These are phyloP conservation scores for Triops longicaudatus DNA, from an alignment of 1,140 invertebrate genomes.

Conservation along the genomic window DNA sequence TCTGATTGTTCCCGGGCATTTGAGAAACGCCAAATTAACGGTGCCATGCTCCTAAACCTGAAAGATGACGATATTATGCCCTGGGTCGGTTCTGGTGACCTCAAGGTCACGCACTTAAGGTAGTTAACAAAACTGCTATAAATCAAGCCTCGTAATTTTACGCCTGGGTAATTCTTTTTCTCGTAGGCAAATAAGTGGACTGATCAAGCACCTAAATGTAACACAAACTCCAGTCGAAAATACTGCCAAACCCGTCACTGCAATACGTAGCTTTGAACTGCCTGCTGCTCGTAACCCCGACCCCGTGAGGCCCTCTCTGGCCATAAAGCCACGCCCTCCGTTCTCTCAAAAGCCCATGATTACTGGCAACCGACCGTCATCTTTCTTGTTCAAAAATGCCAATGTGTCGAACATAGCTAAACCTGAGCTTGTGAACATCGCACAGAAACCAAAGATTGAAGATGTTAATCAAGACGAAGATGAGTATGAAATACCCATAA, in stretches of 20 bases:
- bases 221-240: not conserved
- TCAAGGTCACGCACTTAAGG: not conserved
- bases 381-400: not conserved
- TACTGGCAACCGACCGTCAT: not conserved
- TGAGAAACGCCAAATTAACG: not conserved
- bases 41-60: not conserved
- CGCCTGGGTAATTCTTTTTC: too few species aligned
- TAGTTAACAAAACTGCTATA: too few species aligned
- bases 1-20: not conserved
- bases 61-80: conserved; percentile 2
- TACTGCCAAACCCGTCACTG: not conserved
- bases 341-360: not conserved
- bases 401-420: not conserved
- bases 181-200: not conserved
- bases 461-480: not conserved
- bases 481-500: not conserved
- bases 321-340: not conserved
- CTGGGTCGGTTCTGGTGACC: not conserved
- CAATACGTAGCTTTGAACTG: not conserved
- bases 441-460: not conserved
- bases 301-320: not conserved
- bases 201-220: not conserved
- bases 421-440: not conserved
- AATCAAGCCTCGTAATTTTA: too few species aligned
- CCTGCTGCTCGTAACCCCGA: not conserved